Evolutionary conservation across 2,888 invertebrate genomes (phyloP).

Genomic region (Lymantria dispar): DNA sequence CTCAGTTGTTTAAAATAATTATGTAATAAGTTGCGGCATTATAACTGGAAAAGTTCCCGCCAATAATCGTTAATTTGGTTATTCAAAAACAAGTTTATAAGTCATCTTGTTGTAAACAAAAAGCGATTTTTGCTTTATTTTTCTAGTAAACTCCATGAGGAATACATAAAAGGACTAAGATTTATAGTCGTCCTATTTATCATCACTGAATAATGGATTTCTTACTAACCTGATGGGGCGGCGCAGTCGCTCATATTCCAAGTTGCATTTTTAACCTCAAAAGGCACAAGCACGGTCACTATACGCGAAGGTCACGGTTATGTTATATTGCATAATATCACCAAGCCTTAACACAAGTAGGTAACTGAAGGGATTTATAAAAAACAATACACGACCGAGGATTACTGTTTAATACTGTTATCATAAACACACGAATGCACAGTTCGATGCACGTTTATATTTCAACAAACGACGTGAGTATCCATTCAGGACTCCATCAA

Average conservation of each 20-base stretch:
- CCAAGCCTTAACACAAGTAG: conserved; percentile 60
- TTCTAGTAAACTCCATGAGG: conserved; percentile 30
- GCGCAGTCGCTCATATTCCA: conserved; percentile 78
- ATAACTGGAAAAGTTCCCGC: conserved; percentile 17
- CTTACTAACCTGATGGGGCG: conserved; percentile 78
- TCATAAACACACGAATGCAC: conserved; percentile 80
- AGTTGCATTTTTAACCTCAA: conserved; percentile 81
- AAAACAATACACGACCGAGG: conserved; percentile 72
- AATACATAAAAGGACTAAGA: conserved; percentile 62
- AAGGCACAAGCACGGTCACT: conserved; percentile 75
- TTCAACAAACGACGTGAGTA: conserved; percentile 66
- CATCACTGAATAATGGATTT: conserved; percentile 49
- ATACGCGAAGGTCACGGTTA: conserved; percentile 78
- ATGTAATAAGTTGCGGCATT: not conserved
- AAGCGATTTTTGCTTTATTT: conserved; percentile 10
- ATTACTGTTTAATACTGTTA: conserved; percentile 77
- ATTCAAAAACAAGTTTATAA: conserved; percentile 7
- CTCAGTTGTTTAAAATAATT: not conserved
- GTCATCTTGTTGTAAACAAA: conserved; percentile 11
- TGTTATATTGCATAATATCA: conserved; percentile 76
- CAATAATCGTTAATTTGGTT: conserved; percentile 16
- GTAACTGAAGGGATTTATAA: conserved; percentile 53
- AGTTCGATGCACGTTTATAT: conserved; percentile 76
- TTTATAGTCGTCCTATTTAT: conserved; percentile 58
- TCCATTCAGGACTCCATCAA: conserved; percentile 57